Evolutionary conservation across 2,113 vertebrate genomes (phyloP), one percentile per base, ranked within the genome.

Genomic region (Conger conger): DNA sequence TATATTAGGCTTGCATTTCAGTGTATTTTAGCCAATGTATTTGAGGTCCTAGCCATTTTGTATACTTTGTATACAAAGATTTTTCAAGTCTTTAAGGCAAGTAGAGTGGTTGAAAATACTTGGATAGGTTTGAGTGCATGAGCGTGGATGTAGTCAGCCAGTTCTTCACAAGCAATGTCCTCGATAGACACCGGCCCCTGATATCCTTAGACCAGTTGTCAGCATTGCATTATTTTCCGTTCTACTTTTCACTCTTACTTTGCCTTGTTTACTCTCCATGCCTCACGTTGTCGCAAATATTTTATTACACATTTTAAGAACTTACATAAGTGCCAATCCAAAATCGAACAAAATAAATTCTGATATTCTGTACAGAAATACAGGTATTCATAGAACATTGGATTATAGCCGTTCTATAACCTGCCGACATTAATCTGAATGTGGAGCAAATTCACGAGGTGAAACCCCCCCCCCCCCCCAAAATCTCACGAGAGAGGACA

Each of bases 201-300:
- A 50, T 8, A 50, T 92, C 88, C 90, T 95, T 86, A 93, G 94
- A 95, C 94, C 94, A 94, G 92, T 89, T 91, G 92, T 93, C 93
- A 93, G 91, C 87, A 84, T 85, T 92, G 91, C 80, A 89, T 90
- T 91, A 93, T 94, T 93, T 91, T 85, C 88, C 83, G 85, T 89
- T 63, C 91, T 87, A 88, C 91, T 90, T 87, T 84, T 85, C 17
- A 79, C 85, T 87, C 40, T 86, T 80, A 79, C 38, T 87, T 89
- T 80, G 86, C 83, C 77, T 82, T 89, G 88, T 85, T 82, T 87
- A 87, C 82, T 82, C 54, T 53, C 3, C 83, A 90, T 90, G 92
- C 93, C 92, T 93, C 90, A 89, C 90, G 91, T 90, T 94, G 94
- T 94, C 94, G 94, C 92, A 95, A 89, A 94, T 95, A 93, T 92